These are phyloP conservation scores for Procavia capensis DNA, from an alignment of 2,113 vertebrate species.

Conservation along the genomic window DNA sequence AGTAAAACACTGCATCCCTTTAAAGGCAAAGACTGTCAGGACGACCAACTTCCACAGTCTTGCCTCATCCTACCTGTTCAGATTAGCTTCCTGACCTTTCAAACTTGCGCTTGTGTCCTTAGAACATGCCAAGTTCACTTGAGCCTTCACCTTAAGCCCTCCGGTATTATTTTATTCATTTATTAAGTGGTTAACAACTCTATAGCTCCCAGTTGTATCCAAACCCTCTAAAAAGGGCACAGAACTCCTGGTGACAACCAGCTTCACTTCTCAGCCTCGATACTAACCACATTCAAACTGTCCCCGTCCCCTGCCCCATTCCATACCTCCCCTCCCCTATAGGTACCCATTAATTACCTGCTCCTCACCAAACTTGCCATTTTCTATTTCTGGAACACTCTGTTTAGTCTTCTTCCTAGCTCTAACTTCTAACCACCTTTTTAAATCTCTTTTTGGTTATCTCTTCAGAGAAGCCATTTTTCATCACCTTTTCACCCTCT, in stretches of 20 bases:
- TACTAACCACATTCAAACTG: too few species aligned
- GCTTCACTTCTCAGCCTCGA: neutral
- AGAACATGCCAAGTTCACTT: neutral
- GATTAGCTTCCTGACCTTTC: neutral
- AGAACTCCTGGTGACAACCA: neutral
- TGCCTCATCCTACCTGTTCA: neutral
- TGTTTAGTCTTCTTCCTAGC: neutral
- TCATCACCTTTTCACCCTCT: neutral
- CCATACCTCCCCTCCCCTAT: neutral
- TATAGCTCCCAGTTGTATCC: neutral
- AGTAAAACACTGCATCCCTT: neutral
- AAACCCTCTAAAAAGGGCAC: neutral
- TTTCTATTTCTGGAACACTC: neutral
- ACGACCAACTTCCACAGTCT: neutral
- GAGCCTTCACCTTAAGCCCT: neutral
- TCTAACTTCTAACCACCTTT: neutral
- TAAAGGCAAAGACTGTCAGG: neutral
- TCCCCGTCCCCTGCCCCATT: neutral
- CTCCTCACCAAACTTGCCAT: neutral
- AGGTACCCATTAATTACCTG: neutral
- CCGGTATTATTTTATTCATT: neutral
- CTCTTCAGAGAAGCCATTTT: neutral
- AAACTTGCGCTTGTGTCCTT: neutral
- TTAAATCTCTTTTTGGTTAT: neutral
- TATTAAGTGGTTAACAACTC: neutral